Base-by-base conservation (phyloP, 2,113 vertebrate genomes). In the Synchiropus splendidus region DNA sequence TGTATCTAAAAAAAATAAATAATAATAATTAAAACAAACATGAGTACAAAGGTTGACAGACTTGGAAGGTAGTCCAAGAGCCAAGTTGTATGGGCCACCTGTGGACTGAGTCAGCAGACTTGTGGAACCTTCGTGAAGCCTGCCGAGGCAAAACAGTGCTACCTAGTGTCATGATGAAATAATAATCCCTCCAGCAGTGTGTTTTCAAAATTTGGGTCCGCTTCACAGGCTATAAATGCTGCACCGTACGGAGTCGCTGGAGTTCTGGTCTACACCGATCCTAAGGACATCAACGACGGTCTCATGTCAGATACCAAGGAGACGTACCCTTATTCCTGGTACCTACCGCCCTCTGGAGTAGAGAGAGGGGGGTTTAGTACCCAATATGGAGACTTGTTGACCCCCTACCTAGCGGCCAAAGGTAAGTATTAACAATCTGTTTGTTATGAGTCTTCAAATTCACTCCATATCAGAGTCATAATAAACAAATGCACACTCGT, bases 231-330 rank as follows among this genome's bases (percentile, higher is more conserved):
- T 1, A 85, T 91, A 54, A 91, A 90, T 1, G 90, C 80, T 0
- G 88, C 83, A 16, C 82, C 70, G 14, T 84, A 83, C 0, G 86
- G 88, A 0, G 78, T 90, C n/a, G 1, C 64, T 0, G 91, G 89
- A 1, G 75, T 94, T n/a, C 79, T 92, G 2, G 90, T 94, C 13
- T 94, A 92, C 69, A 91, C 91, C 0, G 91, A 94, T 40, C 90
- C 91, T 0, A 33, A 39, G 3, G 89, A 92, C 69, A 90, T 92
- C 37, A 92, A 94, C 0, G 90, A 94, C 0, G 81, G 86, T 2
- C 51, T 56, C 42, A 77, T 76, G 59, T 82, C 67, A 0, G 85
- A 87, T 31, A 6, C 14, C 9, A 78, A 32, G 0, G 81, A 91
- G 64, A 90, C 90, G 0, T 94, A 88, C 57, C 91, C 91, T 1